Base-by-base conservation (phyloP, 35 echinoderm and acorn worm species). In the Chiridota heheva region DNA sequence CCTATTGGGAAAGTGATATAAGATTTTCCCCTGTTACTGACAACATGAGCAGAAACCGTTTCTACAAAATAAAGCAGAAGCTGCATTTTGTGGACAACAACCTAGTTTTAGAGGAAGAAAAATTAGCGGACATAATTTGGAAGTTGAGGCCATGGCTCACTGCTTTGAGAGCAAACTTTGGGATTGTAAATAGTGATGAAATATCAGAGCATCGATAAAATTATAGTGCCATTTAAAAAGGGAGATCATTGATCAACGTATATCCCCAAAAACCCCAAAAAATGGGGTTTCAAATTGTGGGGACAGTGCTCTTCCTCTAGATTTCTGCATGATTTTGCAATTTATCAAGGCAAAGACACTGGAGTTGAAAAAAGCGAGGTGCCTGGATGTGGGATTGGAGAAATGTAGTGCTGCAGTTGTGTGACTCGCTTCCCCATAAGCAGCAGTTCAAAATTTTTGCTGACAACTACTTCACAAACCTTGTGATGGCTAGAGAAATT, bases 391-490 rank as follows among this genome's bases (percentile, higher is more conserved):
- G 56, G 56, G n/a, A 18, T 58, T 16, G 56, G 56, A 4, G 56
- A 4, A 66, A 66, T 17, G 63, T 66, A 2, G 63, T 66, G 18
- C 63, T 66, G 1, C 63, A 66, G 18, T 31, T 66, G 5, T 66
- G 63, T 66, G 63, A 28, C 28, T 66, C 63, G 2, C 63, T 66
- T 28, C 63, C 4, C 2, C 63, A 36, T 2, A 66, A 66, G 3
- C 63, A 17, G 3, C 4, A 66, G 5, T 66, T 34, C 30, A 66
- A 66, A 2, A 66, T 66, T 34, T 66, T 3, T 2, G 4, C 4
- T 33, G 63, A 66, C 63, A 66, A 66, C 63, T n/a, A n/a, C n/a
- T 66, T 66, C 63, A 66, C 63, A 27, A 66, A 66, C 18, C 38
- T 66, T 31, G 5, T 36, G 3, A 34, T 66, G 33, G 63, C 63